phyloP scores from a whole-genome alignment of 1,140 invertebrate species.

The Saccostrea echinata region DNA sequence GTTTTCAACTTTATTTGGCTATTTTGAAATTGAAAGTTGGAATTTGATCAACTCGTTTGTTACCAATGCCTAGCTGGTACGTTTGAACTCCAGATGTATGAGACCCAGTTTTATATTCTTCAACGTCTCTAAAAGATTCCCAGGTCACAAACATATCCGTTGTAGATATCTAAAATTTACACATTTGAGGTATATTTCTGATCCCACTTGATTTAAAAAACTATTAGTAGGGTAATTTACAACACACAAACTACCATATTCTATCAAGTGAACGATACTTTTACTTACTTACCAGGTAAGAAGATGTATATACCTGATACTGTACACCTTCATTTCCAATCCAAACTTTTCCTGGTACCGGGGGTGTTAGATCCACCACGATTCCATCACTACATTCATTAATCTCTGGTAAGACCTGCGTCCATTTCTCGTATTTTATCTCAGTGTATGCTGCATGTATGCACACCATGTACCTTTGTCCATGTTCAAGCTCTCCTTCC shows the following conservation, averaged over 20 bases:
- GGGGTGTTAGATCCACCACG: constrained; percentile 59
- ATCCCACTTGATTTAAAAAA: neutral
- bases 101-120: constrained; percentile 51
- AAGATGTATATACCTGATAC: neutral
- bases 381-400: constrained; percentile 62
- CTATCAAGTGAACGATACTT: neutral
- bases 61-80: constrained; percentile 64
- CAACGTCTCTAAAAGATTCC: constrained; percentile 64
- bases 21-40: neutral
- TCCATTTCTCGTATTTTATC: constrained; percentile 57
- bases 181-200: neutral
- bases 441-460: constrained; percentile 53
- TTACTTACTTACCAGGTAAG: no score
- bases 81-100: constrained; percentile 58
- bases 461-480: constrained; percentile 60
- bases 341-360: constrained; percentile 54
- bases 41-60: neutral
- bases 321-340: constrained; percentile 26
- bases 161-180: constrained; percentile 52
- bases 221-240: neutral
- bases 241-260: neutral
- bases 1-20: neutral
- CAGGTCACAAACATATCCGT: constrained; percentile 61
- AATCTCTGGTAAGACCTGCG: constrained; percentile 48
- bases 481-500: constrained; percentile 51